phyloP scores from a whole-genome alignment of 2,888 invertebrate species.

The Drosophila setosimentum region DNA sequence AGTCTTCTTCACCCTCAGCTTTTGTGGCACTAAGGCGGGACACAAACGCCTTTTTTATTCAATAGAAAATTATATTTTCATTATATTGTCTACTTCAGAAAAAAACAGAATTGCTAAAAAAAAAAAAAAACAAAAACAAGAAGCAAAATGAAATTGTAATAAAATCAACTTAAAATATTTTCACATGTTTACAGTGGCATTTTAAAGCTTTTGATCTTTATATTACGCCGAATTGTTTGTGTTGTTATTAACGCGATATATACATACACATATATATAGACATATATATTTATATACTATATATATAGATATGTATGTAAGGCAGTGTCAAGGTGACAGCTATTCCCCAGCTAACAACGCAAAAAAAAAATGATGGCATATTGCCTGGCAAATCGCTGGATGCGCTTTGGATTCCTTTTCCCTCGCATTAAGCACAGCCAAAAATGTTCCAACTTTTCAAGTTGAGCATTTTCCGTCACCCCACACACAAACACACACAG shows the following conservation, averaged over 20 bases:
- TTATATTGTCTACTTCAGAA: constrained; percentile 47
- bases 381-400: constrained; percentile 51
- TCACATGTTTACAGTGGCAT: constrained; percentile 66
- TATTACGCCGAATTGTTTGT: constrained; percentile 52
- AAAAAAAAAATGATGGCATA: constrained; percentile 29
- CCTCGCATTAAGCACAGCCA: constrained; percentile 31
- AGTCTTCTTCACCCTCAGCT: background rate
- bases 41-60: constrained; percentile 45
- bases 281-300: background rate
- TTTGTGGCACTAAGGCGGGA: constrained; percentile 32
- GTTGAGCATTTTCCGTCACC: constrained; percentile 51
- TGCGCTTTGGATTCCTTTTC: constrained; percentile 47
- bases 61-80: constrained; percentile 58
- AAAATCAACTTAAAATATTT: constrained; percentile 80
- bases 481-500: constrained; percentile 7
- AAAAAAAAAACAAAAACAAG: constrained; percentile 22
- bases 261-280: background rate
- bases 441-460: constrained; percentile 54
- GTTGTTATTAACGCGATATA: constrained; percentile 52
- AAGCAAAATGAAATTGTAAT: constrained; percentile 53
- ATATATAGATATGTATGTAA: background rate
- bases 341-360: constrained; percentile 11
- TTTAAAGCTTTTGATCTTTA: constrained; percentile 77
- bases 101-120: constrained; percentile 38
- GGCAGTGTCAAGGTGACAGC: constrained; percentile 70